Evolutionary conservation across 1,140 invertebrate species (phyloP).

Genomic region (Neodiprion pinetum): DNA sequence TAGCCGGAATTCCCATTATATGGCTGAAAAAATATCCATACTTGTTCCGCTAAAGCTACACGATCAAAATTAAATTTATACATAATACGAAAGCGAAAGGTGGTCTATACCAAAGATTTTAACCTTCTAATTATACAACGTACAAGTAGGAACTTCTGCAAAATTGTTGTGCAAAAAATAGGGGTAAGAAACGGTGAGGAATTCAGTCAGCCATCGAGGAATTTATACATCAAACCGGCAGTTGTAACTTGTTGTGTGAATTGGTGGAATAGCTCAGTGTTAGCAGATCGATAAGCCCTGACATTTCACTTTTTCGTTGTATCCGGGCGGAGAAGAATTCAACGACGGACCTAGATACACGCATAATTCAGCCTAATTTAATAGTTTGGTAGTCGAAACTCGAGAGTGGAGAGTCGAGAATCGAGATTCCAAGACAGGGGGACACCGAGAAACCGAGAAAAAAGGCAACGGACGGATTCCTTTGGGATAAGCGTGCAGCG

Average conservation of each 20-base stretch:
- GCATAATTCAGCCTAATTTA: slow-evolving; percentile 7
- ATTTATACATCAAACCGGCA: too few species aligned
- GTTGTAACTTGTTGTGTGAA: too few species aligned
- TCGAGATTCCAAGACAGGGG: slow-evolving; percentile 10
- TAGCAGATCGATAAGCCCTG: neutral
- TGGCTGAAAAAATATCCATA: neutral
- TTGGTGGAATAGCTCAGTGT: too few species aligned
- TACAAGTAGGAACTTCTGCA: too few species aligned
- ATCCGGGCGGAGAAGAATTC: neutral
- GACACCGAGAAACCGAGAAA: neutral
- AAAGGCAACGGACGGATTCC: slow-evolving; percentile 31
- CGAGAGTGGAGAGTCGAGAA: slow-evolving; percentile 19
- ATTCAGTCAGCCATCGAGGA: too few species aligned
- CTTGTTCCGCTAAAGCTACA: neutral
- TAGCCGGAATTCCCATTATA: neutral
- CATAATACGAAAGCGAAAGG: neutral
- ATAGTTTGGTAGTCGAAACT: slow-evolving; percentile 30
- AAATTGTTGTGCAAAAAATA: too few species aligned
- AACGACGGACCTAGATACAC: neutral
- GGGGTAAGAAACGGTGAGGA: too few species aligned
- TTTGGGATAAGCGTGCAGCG: slow-evolving; percentile 27
- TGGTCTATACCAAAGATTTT: too few species aligned
- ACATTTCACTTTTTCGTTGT: neutral
- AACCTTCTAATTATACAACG: too few species aligned
- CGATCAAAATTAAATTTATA: neutral